Percentiles rank a stretch among this genome's conserved stretches.
phyloP scores from a whole-genome alignment of 1,140 invertebrate species.

The Tetramorium simillimum region DNA sequence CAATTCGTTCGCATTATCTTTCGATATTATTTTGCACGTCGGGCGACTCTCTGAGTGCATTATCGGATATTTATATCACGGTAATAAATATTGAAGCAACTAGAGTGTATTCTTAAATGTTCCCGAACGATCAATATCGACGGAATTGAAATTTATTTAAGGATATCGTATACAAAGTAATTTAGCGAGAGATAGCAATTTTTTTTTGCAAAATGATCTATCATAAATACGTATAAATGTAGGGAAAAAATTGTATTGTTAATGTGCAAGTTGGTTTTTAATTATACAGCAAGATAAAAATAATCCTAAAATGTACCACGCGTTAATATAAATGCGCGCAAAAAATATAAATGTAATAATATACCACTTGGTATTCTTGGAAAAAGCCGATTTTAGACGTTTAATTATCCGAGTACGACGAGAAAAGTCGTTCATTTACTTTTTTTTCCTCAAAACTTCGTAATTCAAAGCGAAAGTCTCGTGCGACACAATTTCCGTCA shows the following conservation, averaged over 20 bases:
- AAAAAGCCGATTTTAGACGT: not conserved
- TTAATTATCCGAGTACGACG: conserved; percentile 35
- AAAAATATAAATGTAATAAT: not conserved
- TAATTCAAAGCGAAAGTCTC: conserved; percentile 55
- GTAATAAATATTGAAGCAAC: conserved; percentile 27
- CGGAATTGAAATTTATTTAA: conserved; percentile 2
- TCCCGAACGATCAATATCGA: not conserved
- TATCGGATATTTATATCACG: conserved; percentile 21
- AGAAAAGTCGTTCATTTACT: not conserved
- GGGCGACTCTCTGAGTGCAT: conserved; percentile 1
- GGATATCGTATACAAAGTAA: not conserved
- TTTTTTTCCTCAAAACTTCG: conserved; percentile 30
- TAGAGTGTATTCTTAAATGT: not conserved
- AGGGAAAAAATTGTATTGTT: not conserved
- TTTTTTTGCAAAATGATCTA: not conserved
- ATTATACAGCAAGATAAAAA: not conserved
- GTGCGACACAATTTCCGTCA: conserved; percentile 41
- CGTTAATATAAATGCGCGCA: not conserved
- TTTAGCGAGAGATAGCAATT: not conserved
- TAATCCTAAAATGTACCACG: not conserved
- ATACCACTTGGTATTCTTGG: not conserved
- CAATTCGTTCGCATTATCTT: not conserved
- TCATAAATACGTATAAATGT: not conserved
- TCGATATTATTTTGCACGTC: conserved; percentile 39
- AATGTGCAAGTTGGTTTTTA: not conserved